A percentile compares a stretch with the other conserved stretches of the same genome.
phyloP scores from a whole-genome alignment of 2,797 vertebrate genomes.

The Clamator glandarius region DNA sequence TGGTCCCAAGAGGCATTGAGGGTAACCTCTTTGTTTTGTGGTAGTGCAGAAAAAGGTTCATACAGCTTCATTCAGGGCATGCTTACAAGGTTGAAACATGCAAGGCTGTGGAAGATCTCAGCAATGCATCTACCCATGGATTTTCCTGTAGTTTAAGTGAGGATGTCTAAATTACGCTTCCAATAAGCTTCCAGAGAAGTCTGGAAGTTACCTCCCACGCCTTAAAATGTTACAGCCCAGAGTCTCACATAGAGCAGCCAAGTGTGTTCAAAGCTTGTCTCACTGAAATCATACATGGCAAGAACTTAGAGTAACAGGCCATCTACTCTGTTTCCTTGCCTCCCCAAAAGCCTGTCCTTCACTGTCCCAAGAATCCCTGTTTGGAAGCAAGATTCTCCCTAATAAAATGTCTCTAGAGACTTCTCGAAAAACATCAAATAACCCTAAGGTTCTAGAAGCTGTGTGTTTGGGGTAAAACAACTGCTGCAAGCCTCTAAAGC shows the following conservation, averaged over 20 bases:
- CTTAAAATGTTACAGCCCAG: background rate
- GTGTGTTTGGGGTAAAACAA: background rate
- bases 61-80: background rate
- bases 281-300: background rate
- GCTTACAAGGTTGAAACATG: background rate
- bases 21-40: background rate
- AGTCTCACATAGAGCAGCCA: fast-evolving
- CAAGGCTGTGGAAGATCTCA: background rate
- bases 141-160: background rate
- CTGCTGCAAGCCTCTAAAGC: fast-evolving
- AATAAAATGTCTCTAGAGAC: background rate
- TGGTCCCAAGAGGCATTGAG: background rate
- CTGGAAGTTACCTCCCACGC: background rate
- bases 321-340: background rate
- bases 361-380: background rate
- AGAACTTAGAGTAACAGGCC: background rate
- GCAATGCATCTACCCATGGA: background rate
- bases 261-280: background rate
- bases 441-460: fast-evolving
- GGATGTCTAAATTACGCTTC: background rate
- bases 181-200: background rate
- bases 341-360: background rate
- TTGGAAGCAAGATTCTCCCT: background rate
- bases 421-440: background rate
- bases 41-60: background rate